A percentile compares a stretch with the other conserved stretches of the same genome.
Evolutionary conservation across 2,888 invertebrate genomes (phyloP).

Genomic region (Eutolmus rufibarbis): DNA sequence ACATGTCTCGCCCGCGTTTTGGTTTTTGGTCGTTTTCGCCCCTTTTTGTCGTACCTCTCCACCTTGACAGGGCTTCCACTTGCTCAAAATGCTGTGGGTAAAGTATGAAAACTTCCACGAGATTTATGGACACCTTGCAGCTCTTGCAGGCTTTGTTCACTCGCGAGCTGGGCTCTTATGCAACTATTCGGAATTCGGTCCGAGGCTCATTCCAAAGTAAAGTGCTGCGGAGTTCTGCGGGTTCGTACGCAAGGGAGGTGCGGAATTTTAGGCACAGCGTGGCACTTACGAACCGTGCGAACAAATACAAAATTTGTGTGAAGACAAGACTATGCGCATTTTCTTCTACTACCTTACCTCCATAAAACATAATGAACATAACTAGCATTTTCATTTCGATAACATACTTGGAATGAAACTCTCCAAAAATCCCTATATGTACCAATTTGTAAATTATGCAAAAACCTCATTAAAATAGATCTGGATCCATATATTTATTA

Average conservation of each 20-base stretch:
- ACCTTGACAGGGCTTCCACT: neutral
- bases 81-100: neutral
- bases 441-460: too few relatives aligned
- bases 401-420: too few relatives aligned
- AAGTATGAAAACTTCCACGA: neutral
- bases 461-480: too few relatives aligned
- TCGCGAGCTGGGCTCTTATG: neutral
- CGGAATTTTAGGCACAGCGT: neutral
- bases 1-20: constrained; percentile 4
- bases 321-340: neutral
- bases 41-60: neutral
- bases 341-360: neutral
- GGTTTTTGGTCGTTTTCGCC: neutral
- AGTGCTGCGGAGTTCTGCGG: neutral
- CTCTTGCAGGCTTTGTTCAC: constrained; percentile 1
- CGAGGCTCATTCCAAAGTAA: neutral
- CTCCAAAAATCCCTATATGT: too few relatives aligned
- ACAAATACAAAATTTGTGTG: neutral
- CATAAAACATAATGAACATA: too few relatives aligned
- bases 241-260: neutral
- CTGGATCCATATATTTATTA: too few relatives aligned
- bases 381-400: too few relatives aligned
- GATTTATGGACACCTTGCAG: constrained; percentile 13
- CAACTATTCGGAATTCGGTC: neutral
- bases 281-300: neutral